Evolutionary conservation across 2,797 vertebrate genomes (phyloP).

Genomic region (Crypturellus tataupa): DNA sequence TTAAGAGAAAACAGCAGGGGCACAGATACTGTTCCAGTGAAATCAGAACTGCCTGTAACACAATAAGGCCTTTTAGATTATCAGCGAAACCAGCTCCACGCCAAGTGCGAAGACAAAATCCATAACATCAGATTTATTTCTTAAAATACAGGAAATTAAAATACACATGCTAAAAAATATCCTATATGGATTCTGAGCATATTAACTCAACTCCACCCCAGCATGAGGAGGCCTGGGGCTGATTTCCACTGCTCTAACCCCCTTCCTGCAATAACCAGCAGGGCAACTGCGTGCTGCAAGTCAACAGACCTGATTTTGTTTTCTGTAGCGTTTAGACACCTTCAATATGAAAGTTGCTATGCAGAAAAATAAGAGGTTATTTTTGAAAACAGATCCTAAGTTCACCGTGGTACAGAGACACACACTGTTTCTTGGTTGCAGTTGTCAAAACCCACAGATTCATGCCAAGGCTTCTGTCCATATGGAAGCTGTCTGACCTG

Average conservation of each 20-base stretch:
- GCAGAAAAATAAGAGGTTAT: background rate
- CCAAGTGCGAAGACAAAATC: background rate
- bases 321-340: background rate
- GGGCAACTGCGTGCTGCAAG: background rate
- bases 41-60: background rate
- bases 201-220: background rate
- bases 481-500: background rate
- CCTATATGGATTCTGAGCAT: background rate
- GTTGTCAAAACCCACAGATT: background rate
- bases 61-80: background rate
- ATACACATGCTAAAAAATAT: background rate
- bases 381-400: background rate
- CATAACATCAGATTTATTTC: background rate
- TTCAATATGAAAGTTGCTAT: background rate
- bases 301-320: background rate
- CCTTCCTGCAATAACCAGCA: background rate
- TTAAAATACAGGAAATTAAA: conserved; percentile 11
- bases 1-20: conserved; percentile 3
- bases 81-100: background rate
- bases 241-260: background rate
- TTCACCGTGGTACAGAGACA: background rate
- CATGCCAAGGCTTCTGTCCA: background rate
- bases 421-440: background rate
- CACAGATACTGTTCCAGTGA: background rate
- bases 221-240: background rate